Conservation (phyloP, 2,888 invertebrate genomes). For the Meteorus colon region DNA sequence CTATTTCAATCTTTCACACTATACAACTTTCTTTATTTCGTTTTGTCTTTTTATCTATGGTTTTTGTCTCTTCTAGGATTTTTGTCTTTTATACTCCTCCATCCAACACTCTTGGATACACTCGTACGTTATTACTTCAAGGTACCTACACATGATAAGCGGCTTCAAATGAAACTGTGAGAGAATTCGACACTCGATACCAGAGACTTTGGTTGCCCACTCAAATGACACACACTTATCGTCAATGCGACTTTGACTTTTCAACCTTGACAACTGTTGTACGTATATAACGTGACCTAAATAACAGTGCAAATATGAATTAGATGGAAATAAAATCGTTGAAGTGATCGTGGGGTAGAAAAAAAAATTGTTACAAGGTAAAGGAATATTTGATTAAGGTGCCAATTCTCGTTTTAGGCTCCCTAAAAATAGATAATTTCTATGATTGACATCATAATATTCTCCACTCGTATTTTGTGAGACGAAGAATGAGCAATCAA, state of each 20-base stretch:
- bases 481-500: too few species aligned
- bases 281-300: slow-evolving; percentile 10
- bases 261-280: slow-evolving; percentile 7
- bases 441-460: too few species aligned
- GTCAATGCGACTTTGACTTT: background rate
- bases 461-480: too few species aligned
- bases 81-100: too few species aligned
- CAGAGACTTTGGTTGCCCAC: slow-evolving; percentile 1
- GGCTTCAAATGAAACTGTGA: background rate
- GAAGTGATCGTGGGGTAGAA: background rate
- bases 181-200: background rate
- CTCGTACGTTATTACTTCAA: background rate
- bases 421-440: too few species aligned
- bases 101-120: background rate
- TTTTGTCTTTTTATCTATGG: too few species aligned
- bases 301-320: slow-evolving; percentile 14
- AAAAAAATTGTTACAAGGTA: background rate
- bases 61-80: too few species aligned
- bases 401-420: too few species aligned
- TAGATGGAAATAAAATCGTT: background rate
- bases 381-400: too few species aligned
- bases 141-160: background rate
- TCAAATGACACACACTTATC: slow-evolving; percentile 18
- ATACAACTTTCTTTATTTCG: too few species aligned
- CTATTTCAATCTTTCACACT: too few species aligned